phyloP scores from a whole-genome alignment of 2,113 vertebrate genomes.

The Malaclemys terrapin region DNA sequence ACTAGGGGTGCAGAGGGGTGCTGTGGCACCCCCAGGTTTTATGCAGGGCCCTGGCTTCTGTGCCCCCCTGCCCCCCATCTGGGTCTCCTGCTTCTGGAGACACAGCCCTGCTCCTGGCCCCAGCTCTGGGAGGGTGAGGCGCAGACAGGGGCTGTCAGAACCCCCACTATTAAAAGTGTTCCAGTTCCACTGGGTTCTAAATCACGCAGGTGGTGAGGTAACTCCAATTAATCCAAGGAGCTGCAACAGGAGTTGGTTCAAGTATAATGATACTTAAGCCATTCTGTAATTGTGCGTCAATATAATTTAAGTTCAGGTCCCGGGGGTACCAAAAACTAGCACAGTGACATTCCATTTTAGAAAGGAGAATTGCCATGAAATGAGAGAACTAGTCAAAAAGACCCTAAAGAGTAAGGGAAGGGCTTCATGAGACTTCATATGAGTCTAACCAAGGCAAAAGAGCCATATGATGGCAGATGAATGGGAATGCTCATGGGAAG shows the following conservation, averaged over 20 bases:
- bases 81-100: too few relatives aligned
- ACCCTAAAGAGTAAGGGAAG: background rate
- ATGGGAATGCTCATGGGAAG: background rate
- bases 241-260: conserved; percentile 1
- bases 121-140: too few relatives aligned
- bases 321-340: background rate
- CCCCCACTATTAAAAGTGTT: too few relatives aligned
- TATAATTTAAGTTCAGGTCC: background rate
- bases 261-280: background rate
- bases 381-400: background rate
- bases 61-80: too few relatives aligned
- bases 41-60: too few relatives aligned
- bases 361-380: background rate
- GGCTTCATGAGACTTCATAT: background rate
- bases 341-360: background rate
- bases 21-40: too few relatives aligned
- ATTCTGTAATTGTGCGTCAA: background rate
- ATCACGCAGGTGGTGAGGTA: background rate
- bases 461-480: background rate
- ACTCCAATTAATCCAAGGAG: background rate
- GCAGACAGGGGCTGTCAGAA: too few relatives aligned
- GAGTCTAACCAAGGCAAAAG: background rate
- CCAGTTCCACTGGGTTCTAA: background rate
- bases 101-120: too few relatives aligned
- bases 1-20: too few relatives aligned